Evolutionary conservation across 2,113 vertebrate genomes (phyloP).

Genomic region (Anseranas semipalmata): DNA sequence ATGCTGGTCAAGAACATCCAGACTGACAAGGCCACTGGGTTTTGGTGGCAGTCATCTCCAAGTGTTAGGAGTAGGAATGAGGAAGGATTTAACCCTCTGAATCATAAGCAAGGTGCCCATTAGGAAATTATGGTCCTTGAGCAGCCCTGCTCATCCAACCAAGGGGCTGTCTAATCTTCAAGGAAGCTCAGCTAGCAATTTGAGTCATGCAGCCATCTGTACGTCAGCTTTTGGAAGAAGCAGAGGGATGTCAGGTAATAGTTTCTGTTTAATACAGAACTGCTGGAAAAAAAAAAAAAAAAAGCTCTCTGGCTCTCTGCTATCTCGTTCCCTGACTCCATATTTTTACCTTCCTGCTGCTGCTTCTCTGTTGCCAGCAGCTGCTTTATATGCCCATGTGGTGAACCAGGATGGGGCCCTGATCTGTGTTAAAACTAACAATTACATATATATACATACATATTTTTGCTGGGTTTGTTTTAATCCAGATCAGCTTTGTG

Average conservation of each 20-base stretch:
- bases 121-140: background rate
- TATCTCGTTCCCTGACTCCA: too few species aligned
- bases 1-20: background rate
- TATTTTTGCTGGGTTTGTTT: background rate
- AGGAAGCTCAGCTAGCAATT: background rate
- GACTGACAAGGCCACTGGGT: fast-evolving
- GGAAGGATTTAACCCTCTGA: background rate
- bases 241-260: background rate
- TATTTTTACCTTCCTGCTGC: background rate
- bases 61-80: background rate
- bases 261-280: background rate
- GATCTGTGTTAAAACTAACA: background rate
- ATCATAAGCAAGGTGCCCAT: background rate
- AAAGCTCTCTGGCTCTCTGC: background rate
- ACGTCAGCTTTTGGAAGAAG: background rate
- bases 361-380: background rate
- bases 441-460: background rate
- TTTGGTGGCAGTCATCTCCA: background rate
- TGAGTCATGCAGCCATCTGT: background rate
- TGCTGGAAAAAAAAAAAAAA: background rate
- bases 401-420: background rate
- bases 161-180: background rate
- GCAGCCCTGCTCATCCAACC: background rate
- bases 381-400: background rate
- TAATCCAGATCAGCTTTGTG: background rate